Conservation (phyloP, 2,113 vertebrate species). For the Leptobrachium leishanense region DNA sequence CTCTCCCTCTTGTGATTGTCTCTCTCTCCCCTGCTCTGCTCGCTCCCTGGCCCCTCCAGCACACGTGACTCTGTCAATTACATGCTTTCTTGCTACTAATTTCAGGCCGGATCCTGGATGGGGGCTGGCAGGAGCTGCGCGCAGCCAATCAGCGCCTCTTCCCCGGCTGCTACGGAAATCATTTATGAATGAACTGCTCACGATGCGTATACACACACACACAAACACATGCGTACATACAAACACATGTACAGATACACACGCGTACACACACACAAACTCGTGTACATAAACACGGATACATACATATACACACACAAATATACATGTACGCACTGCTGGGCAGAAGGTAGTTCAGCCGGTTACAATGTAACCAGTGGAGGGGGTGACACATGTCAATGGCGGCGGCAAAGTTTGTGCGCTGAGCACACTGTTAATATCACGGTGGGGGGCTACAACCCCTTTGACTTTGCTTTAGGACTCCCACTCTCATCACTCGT, state of each 20-base stretch:
- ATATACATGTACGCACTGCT: too few relatives aligned
- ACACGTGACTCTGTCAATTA: slow-evolving; percentile 97
- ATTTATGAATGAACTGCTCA: slow-evolving; percentile 73
- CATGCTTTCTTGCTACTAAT: slow-evolving; percentile 90
- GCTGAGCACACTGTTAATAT: too few relatives aligned
- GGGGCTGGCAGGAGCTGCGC: slow-evolving; percentile 68
- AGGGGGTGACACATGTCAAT: too few relatives aligned
- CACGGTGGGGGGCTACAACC: too few relatives aligned
- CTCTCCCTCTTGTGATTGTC: slow-evolving; percentile 86
- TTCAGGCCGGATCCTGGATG: slow-evolving; percentile 74
- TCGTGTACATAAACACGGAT: too few relatives aligned
- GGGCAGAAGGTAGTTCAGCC: too few relatives aligned
- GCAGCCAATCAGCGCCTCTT: slow-evolving; percentile 73
- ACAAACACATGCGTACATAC: slow-evolving; percentile 35
- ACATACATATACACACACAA: too few relatives aligned
- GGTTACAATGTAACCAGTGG: too few relatives aligned
- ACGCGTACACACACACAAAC: too few relatives aligned
- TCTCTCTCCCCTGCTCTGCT: slow-evolving; percentile 69
- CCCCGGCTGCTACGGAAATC: slow-evolving; percentile 69
- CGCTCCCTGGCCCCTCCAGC: slow-evolving; percentile 79
- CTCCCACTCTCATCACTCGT: too few relatives aligned
- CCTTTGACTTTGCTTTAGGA: too few relatives aligned
- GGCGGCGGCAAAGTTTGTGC: too few relatives aligned
- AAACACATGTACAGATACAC: not conserved
- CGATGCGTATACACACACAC: slow-evolving; percentile 42